A percentile compares a stretch with the other conserved stretches of the same genome.
phyloP scores from a whole-genome alignment of 37 sponge, comb jelly and placozoan genomes.

The Aplysina aerophoba region DNA sequence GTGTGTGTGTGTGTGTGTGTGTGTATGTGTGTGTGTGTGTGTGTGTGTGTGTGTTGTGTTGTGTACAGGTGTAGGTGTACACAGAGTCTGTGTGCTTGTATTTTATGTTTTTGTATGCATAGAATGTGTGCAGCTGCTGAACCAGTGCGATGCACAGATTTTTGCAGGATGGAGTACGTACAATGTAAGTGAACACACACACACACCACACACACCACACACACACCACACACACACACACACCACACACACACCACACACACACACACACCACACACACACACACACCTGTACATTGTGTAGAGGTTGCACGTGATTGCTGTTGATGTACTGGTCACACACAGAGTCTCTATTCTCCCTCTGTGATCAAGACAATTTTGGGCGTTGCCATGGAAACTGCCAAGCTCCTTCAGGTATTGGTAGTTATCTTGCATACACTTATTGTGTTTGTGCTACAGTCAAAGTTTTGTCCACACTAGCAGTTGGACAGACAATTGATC shows the following conservation, averaged over 20 bases:
- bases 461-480: too few relatives aligned
- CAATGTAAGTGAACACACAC: slow-evolving; percentile 27
- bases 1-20: background rate
- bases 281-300: background rate
- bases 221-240: slow-evolving; percentile 33
- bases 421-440: too few relatives aligned
- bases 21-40: background rate
- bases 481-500: too few relatives aligned
- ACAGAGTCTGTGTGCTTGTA: background rate
- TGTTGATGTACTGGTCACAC: too few relatives aligned
- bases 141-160: slow-evolving; percentile 57
- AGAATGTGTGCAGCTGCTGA: slow-evolving; percentile 49
- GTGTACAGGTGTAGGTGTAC: background rate
- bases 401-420: too few relatives aligned
- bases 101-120: background rate
- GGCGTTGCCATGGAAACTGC: too few relatives aligned
- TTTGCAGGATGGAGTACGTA: slow-evolving; percentile 52
- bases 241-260: slow-evolving; percentile 29
- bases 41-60: background rate
- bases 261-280: slow-evolving; percentile 23
- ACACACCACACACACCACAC: slow-evolving; percentile 27
- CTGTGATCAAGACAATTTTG: too few relatives aligned
- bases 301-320: too few relatives aligned
- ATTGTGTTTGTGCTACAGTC: too few relatives aligned
- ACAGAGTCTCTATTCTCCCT: too few relatives aligned